Conservation (phyloP, 2,888 invertebrate genomes). For the Trisateles emortualis region DNA sequence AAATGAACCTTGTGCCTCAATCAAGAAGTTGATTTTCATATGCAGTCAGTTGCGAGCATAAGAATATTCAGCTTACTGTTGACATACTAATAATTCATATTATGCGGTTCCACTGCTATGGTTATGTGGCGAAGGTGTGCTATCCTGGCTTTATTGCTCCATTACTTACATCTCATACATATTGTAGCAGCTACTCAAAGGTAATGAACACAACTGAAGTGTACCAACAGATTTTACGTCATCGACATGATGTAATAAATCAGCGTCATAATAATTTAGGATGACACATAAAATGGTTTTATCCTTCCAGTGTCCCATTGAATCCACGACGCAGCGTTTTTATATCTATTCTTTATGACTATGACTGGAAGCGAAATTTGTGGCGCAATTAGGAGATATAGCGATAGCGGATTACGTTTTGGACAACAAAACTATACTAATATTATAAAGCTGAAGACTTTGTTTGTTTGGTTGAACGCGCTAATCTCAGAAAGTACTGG, state of each 20-base stretch:
- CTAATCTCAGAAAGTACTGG: too few relatives aligned
- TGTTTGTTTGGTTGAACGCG: too few relatives aligned
- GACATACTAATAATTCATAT: neutral
- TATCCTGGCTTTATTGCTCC: constrained; percentile 3
- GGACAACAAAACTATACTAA: too few relatives aligned
- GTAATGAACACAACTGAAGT: constrained; percentile 20
- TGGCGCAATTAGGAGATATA: neutral
- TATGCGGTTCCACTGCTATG: neutral
- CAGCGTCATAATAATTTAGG: constrained; percentile 45
- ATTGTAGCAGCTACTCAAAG: constrained; percentile 19
- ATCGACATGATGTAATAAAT: constrained; percentile 44
- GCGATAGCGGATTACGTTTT: neutral
- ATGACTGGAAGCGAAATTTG: constrained; percentile 42
- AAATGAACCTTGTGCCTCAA: too few relatives aligned
- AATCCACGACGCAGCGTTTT: constrained; percentile 55
- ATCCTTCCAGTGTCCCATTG: constrained; percentile 47
- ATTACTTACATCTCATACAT: constrained; percentile 13
- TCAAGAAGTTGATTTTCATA: too few relatives aligned
- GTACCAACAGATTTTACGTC: constrained; percentile 25
- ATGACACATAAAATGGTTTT: constrained; percentile 55
- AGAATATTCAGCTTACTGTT: too few relatives aligned
- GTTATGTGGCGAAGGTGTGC: neutral
- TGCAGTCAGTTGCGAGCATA: too few relatives aligned
- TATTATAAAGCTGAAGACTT: too few relatives aligned
- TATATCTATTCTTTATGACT: constrained; percentile 63